Conservation (phyloP, 1,140 invertebrate genomes). For the Augochlora pura region DNA sequence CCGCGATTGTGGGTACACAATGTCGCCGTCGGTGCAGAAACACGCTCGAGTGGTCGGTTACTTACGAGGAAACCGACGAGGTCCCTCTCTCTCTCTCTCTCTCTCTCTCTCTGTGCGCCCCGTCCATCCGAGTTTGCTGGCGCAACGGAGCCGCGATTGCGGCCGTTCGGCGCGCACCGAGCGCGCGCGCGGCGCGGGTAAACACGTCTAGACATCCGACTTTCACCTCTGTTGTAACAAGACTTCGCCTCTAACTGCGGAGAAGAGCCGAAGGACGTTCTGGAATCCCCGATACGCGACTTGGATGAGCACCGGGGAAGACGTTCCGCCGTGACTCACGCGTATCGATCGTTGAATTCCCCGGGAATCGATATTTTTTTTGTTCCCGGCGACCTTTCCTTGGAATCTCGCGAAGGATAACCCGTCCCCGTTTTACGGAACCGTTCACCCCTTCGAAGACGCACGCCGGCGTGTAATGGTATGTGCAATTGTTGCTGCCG, state of each 20-base stretch:
- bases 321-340: background rate
- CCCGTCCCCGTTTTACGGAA: too few relatives aligned
- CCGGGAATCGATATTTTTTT: background rate
- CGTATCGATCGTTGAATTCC: background rate
- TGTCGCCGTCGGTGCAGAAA: conserved; percentile 30
- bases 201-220: conserved; percentile 49
- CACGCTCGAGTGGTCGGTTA: conserved; percentile 41
- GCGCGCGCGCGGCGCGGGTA: conserved; percentile 10
- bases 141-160: conserved; percentile 47
- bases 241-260: conserved; percentile 18
- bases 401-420: too few relatives aligned
- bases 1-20: conserved; percentile 29
- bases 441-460: too few relatives aligned
- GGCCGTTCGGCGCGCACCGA: conserved; percentile 4
- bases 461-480: too few relatives aligned
- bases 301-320: background rate
- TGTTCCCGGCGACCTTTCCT: background rate
- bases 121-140: conserved; percentile 38
- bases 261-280: conserved; percentile 16
- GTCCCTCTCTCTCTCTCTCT: too few relatives aligned
- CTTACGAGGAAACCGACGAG: conserved; percentile 32
- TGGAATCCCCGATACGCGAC: background rate
- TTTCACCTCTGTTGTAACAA: conserved; percentile 46
- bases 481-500: too few relatives aligned
- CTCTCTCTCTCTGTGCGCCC: too few relatives aligned